phyloP scores from a whole-genome alignment of 2,888 invertebrate species.

The Dasysyrphus tricinctus region DNA sequence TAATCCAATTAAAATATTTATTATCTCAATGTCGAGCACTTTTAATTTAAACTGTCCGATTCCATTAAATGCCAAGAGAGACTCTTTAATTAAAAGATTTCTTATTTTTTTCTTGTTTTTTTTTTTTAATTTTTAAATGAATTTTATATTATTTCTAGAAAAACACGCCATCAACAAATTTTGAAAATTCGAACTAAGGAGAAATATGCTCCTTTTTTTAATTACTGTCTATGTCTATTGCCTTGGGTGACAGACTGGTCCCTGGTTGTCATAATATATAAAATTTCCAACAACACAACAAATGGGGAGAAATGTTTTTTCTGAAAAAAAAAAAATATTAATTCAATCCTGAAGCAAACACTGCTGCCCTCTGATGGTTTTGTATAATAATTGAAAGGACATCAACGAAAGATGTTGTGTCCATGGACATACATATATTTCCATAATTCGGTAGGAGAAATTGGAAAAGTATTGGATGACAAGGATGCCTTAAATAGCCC shows the following conservation, averaged over 20 bases:
- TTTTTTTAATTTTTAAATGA: conserved; percentile 18
- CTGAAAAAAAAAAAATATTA: conserved; percentile 1
- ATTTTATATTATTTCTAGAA: conserved; percentile 36
- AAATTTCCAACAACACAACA: not conserved
- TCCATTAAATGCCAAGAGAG: conserved; percentile 1
- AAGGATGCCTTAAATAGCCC: conserved; percentile 20
- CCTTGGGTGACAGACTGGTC: conserved; percentile 26
- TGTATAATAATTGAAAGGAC: conserved; percentile 49
- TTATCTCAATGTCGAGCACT: conserved; percentile 51
- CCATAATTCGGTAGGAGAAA: conserved; percentile 43
- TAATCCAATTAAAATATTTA: conserved; percentile 57
- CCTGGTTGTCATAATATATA: conserved; percentile 23
- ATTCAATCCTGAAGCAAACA: conserved; percentile 17
- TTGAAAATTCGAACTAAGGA: conserved; percentile 4
- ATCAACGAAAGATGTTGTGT: conserved; percentile 49
- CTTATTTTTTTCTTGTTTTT: not conserved
- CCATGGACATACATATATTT: conserved; percentile 47
- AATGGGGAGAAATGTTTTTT: not conserved
- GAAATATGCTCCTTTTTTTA: conserved; percentile 27
- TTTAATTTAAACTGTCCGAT: conserved; percentile 53
- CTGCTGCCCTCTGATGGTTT: conserved; percentile 20
- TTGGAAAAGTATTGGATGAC: conserved; percentile 7
- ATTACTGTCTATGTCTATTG: conserved; percentile 38
- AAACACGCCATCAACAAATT: conserved; percentile 40
- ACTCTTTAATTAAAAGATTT: conserved; percentile 31